These are phyloP conservation scores for Andrena marginata DNA, from an alignment of 2,888 invertebrate genomes.

Conservation along the genomic window DNA sequence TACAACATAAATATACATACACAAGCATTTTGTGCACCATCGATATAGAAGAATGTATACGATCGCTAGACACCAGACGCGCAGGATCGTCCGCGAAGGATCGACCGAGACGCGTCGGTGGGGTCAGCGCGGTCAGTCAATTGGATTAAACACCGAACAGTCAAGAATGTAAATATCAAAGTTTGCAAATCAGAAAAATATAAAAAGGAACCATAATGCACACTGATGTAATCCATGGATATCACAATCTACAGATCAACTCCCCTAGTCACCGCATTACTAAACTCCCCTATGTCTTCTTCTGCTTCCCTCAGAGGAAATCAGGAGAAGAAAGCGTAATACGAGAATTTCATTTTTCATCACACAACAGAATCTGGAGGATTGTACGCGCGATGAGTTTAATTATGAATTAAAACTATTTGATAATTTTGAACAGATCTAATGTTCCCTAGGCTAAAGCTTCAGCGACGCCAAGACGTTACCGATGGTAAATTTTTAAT, in stretches of 20 bases:
- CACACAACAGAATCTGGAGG: background rate
- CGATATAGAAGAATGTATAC: conserved; percentile 78
- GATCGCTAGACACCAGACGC: conserved; percentile 80
- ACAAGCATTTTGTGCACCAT: conserved; percentile 84
- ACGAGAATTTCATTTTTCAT: background rate
- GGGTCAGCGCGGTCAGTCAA: conserved; percentile 77
- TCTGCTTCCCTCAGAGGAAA: background rate
- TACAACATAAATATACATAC: conserved; percentile 85
- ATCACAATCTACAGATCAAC: background rate
- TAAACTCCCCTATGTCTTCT: background rate
- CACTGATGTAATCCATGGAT: conserved; percentile 77
- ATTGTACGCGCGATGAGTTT: background rate
- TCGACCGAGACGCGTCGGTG: conserved; percentile 72
- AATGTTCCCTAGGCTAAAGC: too few species aligned
- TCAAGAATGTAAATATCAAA: conserved; percentile 78
- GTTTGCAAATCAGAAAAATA: conserved; percentile 79
- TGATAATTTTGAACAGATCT: too few species aligned
- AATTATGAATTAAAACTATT: too few species aligned
- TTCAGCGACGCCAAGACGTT: background rate
- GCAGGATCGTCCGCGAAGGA: conserved; percentile 51
- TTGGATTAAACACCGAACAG: conserved; percentile 81
- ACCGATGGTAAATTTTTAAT: background rate
- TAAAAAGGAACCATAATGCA: conserved; percentile 78
- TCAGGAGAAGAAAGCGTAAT: background rate
- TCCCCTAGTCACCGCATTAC: background rate